These are phyloP conservation scores for Neopelma chrysocephalum DNA, from an alignment of 2,797 vertebrate genomes.

Conservation along the genomic window DNA sequence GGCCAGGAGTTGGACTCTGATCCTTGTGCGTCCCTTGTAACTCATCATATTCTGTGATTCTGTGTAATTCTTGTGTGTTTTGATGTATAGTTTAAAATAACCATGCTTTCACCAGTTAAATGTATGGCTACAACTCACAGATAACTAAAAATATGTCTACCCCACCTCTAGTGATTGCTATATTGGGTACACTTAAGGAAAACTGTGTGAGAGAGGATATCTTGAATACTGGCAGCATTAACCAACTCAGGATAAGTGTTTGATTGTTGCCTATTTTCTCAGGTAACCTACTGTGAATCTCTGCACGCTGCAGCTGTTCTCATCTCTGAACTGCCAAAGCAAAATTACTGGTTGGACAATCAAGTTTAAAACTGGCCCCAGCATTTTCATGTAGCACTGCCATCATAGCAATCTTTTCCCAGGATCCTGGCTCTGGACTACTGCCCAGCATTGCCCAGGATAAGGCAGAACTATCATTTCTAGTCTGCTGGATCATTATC, in stretches of 20 bases:
- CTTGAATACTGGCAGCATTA: not conserved
- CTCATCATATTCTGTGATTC: not conserved
- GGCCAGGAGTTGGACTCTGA: not conserved
- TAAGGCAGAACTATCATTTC: not conserved
- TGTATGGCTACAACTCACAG: not conserved
- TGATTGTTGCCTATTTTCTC: not conserved
- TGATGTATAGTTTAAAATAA: not conserved
- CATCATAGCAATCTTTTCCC: not conserved
- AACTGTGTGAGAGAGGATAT: not conserved
- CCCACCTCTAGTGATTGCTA: not conserved
- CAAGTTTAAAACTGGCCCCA: not conserved
- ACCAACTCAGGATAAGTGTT: fast-evolving
- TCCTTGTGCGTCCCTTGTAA: not conserved
- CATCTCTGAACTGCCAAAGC: not conserved
- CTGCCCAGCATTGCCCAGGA: not conserved
- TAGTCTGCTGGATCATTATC: not conserved
- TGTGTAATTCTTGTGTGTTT: not conserved
- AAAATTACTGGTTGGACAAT: not conserved
- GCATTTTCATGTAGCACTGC: not conserved
- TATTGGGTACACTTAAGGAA: not conserved
- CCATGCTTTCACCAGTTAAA: not conserved
- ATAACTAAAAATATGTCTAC: not conserved
- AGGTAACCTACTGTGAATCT: not conserved
- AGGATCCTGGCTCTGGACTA: not conserved
- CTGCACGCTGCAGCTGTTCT: not conserved